Evolutionary conservation across 2,113 vertebrate genomes (phyloP).

Genomic region (Shinisaurus crocodilurus): DNA sequence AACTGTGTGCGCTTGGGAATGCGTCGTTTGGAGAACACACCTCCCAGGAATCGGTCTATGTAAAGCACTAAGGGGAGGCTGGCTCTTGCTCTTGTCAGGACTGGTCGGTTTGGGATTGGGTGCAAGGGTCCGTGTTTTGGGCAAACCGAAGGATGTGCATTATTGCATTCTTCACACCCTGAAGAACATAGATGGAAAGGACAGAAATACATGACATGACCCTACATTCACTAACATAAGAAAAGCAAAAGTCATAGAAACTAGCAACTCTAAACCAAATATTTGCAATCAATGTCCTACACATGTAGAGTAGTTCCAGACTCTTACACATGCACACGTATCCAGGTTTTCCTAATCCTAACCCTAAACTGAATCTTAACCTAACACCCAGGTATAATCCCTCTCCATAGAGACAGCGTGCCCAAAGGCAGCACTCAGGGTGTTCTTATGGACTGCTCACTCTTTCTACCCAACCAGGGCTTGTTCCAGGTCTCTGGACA

Average conservation of each 20-base stretch:
- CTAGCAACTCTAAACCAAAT: conserved; percentile 8
- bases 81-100: conserved; percentile 91
- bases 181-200: conserved; percentile 45
- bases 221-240: neutral
- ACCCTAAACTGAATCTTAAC: too few relatives aligned
- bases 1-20: conserved; percentile 98
- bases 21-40: conserved; percentile 93
- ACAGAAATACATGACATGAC: conserved; percentile 1
- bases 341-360: too few relatives aligned
- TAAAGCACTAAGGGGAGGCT: conserved; percentile 95
- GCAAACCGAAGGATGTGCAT: conserved; percentile 87
- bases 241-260: neutral
- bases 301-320: neutral
- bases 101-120: conserved; percentile 92
- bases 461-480: too few relatives aligned
- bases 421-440: too few relatives aligned
- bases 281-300: neutral
- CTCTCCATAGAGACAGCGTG: too few relatives aligned
- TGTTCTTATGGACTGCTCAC: too few relatives aligned
- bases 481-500: too few relatives aligned
- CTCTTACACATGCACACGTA: too few relatives aligned
- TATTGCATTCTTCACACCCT: conserved; percentile 99
- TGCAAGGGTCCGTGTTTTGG: conserved; percentile 91
- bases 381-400: too few relatives aligned
- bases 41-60: conserved; percentile 92